phyloP scores from a whole-genome alignment of 1,140 invertebrate genomes.

The Ganaspis sp. region DNA sequence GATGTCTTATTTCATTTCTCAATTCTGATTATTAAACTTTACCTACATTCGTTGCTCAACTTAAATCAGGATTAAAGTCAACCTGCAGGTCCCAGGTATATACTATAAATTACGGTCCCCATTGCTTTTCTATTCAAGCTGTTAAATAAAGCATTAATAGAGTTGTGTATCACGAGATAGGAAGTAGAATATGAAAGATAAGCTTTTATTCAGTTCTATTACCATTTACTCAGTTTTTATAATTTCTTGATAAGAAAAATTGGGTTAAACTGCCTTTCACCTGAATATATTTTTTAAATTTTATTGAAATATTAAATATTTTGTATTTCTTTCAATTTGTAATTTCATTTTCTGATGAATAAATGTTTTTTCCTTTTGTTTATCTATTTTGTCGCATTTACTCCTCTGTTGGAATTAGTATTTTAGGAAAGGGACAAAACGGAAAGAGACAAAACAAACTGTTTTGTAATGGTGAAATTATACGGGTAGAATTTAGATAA shows the following conservation, averaged over 20 bases:
- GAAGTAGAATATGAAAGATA: conserved; percentile 17
- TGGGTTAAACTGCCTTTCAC: conserved; percentile 3
- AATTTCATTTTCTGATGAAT: neutral
- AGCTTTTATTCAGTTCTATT: conserved; percentile 10
- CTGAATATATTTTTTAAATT: neutral
- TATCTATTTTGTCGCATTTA: neutral
- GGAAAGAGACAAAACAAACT: neutral
- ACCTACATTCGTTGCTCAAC: neutral
- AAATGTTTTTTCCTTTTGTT: too few species aligned
- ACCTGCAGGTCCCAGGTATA: neutral
- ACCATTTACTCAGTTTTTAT: neutral
- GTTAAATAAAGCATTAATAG: conserved; percentile 18
- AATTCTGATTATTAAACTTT: conserved; percentile 5
- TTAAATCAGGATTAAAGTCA: conserved; percentile 20
- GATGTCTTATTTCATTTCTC: neutral
- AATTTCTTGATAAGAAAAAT: neutral
- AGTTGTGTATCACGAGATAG: conserved; percentile 10
- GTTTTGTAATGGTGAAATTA: conserved; percentile 8
- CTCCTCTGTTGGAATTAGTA: neutral
- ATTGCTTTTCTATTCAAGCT: conserved; percentile 8
- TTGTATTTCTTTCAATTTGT: neutral
- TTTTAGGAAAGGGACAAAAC: neutral
- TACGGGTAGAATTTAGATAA: conserved; percentile 23
- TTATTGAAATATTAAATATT: neutral
- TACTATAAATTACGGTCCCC: neutral